Percentiles rank a stretch among this genome's conserved stretches.
These are phyloP conservation scores for Ramazzottius varieornatus DNA, from an alignment of 2,888 invertebrate genomes.

Conservation along the genomic window DNA sequence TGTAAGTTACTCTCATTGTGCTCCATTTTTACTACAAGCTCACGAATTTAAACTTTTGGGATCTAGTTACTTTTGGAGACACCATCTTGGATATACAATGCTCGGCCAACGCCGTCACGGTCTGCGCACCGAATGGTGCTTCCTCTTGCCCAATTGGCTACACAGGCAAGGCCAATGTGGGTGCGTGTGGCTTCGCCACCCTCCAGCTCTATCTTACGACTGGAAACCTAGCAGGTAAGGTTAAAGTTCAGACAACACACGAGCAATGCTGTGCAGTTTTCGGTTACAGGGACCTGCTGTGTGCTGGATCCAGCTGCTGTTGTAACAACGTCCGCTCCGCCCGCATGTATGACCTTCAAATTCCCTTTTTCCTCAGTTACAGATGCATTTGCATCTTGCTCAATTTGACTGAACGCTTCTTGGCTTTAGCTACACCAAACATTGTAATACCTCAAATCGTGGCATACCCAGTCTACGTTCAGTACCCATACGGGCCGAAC, in stretches of 20 bases:
- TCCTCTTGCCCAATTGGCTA: not conserved
- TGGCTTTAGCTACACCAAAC: not conserved
- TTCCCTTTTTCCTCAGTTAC: too few species aligned
- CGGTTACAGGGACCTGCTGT: too few species aligned
- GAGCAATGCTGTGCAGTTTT: too few species aligned
- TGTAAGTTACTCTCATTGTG: too few species aligned
- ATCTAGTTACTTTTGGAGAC: not conserved
- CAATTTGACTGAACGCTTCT: too few species aligned
- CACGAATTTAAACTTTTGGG: too few species aligned
- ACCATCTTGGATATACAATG: constrained; percentile 1
- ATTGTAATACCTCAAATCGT: not conserved
- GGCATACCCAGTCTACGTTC: not conserved
- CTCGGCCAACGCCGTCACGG: not conserved
- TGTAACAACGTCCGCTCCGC: too few species aligned
- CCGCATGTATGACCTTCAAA: too few species aligned
- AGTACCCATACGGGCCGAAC: not conserved
- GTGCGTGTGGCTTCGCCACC: not conserved
- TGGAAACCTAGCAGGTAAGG: not conserved
- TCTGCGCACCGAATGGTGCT: not conserved
- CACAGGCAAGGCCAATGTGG: not conserved
- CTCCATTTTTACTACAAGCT: too few species aligned
- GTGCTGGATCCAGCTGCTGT: too few species aligned
- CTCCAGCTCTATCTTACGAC: not conserved
- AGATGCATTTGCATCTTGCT: too few species aligned
- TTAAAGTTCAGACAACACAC: too few species aligned